Base-by-base conservation (phyloP, 1,140 invertebrate genomes). In the Aphidius gifuensis region DNA sequence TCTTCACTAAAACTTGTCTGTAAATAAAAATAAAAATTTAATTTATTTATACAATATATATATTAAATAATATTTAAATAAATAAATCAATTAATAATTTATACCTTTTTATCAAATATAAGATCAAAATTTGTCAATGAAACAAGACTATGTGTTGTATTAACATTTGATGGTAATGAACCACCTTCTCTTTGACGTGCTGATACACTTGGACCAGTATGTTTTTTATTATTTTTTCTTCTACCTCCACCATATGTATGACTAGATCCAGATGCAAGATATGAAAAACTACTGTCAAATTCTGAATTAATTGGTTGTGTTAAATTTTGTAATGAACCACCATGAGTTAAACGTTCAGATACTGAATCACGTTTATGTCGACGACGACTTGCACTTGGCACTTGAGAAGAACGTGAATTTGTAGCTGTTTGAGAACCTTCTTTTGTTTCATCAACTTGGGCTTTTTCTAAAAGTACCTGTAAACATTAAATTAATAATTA, bases 101-200 rank as follows among this genome's bases (percentile, higher is more conserved):
- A 51, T 70, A 80, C 79, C 76, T 79, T 80, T 60, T 77, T 78
- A 59, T 80, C 80, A 48, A 79, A 81, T 50, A 75, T 68, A 54
- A 77, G 59, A 64, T 81, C 79, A 48, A 79, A 71, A 71, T 79
- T 79, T 55, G 70, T 77, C 56, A 78, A 66, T 9, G 78, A 75
- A 42, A 76, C 75, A 58, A 80, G 66, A 60, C 74, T 79, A 58
- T 80, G 79, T 3, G 80, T 81, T 39, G 83, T 78, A 69, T 86
- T 85, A 49, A 86, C 85, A 75, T 85, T 85, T 16, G 83, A 84
- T 0, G 85, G 85, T 61, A 86, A 73, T 32, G 85, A 85, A 62
- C 87, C 87, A 57, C 87, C 87, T 79, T 88, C 87, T 11, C 85
- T 79, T 71, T 88, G 86, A 58, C 87, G 79, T 6, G 87, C 83